phyloP scores from a whole-genome alignment of 2,888 invertebrate genomes.

The Campopleginae sp. region DNA sequence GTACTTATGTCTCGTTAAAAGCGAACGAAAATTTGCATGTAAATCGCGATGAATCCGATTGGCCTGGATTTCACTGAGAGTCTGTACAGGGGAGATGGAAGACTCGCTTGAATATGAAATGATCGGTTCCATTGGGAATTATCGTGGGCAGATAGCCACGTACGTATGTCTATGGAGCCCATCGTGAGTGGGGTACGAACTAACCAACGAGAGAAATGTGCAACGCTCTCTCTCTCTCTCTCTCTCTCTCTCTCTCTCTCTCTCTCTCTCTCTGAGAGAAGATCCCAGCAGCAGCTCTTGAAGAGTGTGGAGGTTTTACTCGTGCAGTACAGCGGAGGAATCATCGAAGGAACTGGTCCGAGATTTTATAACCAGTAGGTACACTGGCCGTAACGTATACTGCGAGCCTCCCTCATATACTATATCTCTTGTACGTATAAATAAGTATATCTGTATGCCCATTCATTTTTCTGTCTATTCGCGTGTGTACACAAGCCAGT shows the following conservation, averaged over 20 bases:
- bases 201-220: conserved; percentile 41
- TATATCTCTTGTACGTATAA: conserved; percentile 35
- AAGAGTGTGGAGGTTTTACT: conserved; percentile 28
- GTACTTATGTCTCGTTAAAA: conserved; percentile 68
- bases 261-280: conserved; percentile 41
- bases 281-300: conserved; percentile 41
- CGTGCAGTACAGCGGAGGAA: conserved; percentile 54
- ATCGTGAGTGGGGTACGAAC: conserved; percentile 31
- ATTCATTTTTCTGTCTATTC: neutral
- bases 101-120: conserved; percentile 62
- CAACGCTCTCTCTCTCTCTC: no score
- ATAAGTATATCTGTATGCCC: neutral
- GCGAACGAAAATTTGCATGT: conserved; percentile 64
- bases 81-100: conserved; percentile 37
- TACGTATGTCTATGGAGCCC: neutral
- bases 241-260: no score
- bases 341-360: conserved; percentile 66
- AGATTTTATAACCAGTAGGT: conserved; percentile 66
- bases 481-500: neutral
- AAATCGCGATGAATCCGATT: conserved; percentile 67
- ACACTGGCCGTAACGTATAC: conserved; percentile 51
- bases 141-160: conserved; percentile 45
- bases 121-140: conserved; percentile 54
- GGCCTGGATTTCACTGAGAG: conserved; percentile 67
- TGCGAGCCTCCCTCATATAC: conserved; percentile 54